Evolutionary conservation across 2,797 vertebrate genomes (phyloP).

Genomic region (Oophaga sylvatica): DNA sequence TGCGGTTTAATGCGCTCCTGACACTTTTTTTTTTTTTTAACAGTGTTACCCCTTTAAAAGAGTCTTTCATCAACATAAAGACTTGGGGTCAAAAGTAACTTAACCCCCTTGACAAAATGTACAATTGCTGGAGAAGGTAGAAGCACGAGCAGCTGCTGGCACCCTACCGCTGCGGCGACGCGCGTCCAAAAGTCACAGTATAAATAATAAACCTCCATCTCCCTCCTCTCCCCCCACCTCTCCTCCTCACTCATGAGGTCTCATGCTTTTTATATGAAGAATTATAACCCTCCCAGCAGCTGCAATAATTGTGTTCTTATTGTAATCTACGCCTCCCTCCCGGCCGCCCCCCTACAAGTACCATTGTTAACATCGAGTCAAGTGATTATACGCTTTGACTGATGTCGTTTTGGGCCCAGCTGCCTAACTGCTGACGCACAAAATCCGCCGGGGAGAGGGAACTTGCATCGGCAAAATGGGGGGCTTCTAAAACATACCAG

Average conservation of each 20-base stretch:
- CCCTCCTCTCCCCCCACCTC: conserved; percentile 64
- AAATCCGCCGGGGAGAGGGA: conserved; percentile 62
- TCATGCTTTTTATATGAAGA: conserved; percentile 73
- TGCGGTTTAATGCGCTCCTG: conserved; percentile 74
- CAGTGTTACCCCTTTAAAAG: conserved; percentile 73
- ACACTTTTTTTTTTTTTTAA: conserved; percentile 68
- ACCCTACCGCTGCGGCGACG: conserved; percentile 72
- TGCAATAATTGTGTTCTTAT: conserved; percentile 84
- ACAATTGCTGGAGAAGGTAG: conserved; percentile 76
- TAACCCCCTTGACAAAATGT: conserved; percentile 80
- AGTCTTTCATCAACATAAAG: conserved; percentile 73
- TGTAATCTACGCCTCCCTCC: conserved; percentile 78
- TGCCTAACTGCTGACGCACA: conserved; percentile 82
- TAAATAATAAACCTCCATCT: conserved; percentile 75
- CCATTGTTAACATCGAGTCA: conserved; percentile 77
- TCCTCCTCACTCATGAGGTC: conserved; percentile 64
- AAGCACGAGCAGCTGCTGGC: conserved; percentile 80
- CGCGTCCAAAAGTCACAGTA: conserved; percentile 73
- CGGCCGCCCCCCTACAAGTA: conserved; percentile 80
- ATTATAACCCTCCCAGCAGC: conserved; percentile 80
- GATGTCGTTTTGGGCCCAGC: conserved; percentile 81
- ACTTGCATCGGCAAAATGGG: conserved; percentile 75
- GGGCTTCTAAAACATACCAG: conserved; percentile 75
- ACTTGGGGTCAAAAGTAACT: conserved; percentile 80
- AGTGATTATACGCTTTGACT: conserved; percentile 82